Base-by-base conservation (phyloP, 2,888 invertebrate species). In the Pseudoips prasinana region DNA sequence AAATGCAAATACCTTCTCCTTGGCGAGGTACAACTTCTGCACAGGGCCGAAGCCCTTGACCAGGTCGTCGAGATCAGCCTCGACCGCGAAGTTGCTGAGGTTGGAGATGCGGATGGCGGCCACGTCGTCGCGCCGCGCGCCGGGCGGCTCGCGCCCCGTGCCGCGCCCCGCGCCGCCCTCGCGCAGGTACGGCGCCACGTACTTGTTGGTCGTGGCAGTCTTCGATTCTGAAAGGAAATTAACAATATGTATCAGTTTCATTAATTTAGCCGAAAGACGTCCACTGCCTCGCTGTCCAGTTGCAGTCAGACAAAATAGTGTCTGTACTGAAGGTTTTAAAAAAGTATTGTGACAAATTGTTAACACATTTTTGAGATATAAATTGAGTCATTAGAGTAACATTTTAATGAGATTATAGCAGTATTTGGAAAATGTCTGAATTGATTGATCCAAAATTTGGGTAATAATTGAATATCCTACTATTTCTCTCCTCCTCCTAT, bases 81-180 rank as follows among this genome's bases (percentile, higher is more conserved):
- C 99, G 1, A 94, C 94, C 31, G 98, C 98, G 46, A 97, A 98
- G 78, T 98, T 98, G 1, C 98, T 98, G 28, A 99, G 90, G 85
- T 99, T 99, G 7, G 98, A 98, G 47, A 99, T 98, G 55, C 99
- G 94, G 58, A 99, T 97, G 7, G 99, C 98, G 1, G 96, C 95
- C 1, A 94, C 92, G 61, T 96, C 96, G 54, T 96, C 96, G 9
- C 95, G 92, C 27, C 94, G 91, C 74, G 90, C 94, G 90, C 59
- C 93, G 79, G 74, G 96, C 90, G 56, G 90, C 70, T 64, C 94
- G 77, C 79, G 79, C 1, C 73, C 94, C 75, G 59, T 93, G 88
- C 77, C 75, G 25, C 95, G 92, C 41, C 95, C 94, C 10, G 92
- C 93, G 10, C 95, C 96, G 10, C 96, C 97, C 38, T 97, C 98